Percentiles rank a stretch among this genome's conserved stretches.
These are phyloP conservation scores for Drosophila nr. perissopoda DNA, from an alignment of 2,888 invertebrate genomes.

Conservation along the genomic window DNA sequence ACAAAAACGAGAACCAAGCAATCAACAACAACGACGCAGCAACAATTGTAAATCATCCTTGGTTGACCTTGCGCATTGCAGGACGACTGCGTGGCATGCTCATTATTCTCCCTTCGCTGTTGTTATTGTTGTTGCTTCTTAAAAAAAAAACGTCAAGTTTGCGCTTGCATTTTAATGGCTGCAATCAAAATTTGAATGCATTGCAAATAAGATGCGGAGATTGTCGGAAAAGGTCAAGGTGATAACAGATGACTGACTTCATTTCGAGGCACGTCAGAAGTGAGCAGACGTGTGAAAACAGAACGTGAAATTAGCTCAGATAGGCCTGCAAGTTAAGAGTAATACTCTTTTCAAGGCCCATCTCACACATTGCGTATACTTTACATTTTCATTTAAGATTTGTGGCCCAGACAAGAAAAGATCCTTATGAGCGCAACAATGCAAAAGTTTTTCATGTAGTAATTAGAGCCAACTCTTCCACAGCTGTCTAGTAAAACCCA, in stretches of 20 bases:
- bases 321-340: constrained; percentile 1
- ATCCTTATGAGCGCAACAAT: constrained; percentile 55
- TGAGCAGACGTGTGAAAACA: constrained; percentile 23
- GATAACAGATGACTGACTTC: constrained; percentile 28
- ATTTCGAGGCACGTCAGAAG: not conserved
- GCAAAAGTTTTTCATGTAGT: constrained; percentile 52
- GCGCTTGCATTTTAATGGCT: constrained; percentile 72
- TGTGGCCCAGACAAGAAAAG: constrained; percentile 11
- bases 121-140: constrained; percentile 30
- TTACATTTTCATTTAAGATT: constrained; percentile 62
- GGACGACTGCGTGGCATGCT: constrained; percentile 60
- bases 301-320: not conserved
- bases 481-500: not conserved
- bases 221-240: constrained; percentile 52
- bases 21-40: constrained; percentile 34
- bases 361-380: constrained; percentile 41
- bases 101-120: constrained; percentile 57
- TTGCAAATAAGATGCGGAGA: constrained; percentile 58
- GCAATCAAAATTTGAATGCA: constrained; percentile 77
- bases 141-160: constrained; percentile 50
- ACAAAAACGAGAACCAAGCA: constrained; percentile 29
- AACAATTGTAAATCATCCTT: constrained; percentile 67
- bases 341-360: constrained; percentile 11
- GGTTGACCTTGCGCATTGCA: constrained; percentile 71
- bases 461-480: constrained; percentile 56